A percentile compares a stretch with the other conserved stretches of the same genome.
Evolutionary conservation across 2,113 vertebrate species (phyloP).

Genomic region (Aplodontia rufa): DNA sequence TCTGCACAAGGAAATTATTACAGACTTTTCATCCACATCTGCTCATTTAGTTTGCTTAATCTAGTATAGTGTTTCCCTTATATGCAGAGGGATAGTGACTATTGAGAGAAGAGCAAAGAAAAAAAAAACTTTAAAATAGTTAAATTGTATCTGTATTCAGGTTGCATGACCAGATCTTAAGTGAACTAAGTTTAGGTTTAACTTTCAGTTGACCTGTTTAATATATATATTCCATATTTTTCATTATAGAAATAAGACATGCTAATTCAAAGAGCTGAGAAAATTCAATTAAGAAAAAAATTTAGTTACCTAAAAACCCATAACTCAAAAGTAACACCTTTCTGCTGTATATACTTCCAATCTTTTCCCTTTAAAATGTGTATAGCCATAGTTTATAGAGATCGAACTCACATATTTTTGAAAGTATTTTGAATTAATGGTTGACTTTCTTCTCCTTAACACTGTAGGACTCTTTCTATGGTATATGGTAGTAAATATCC

Average conservation of each 20-base stretch:
- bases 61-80: constrained; percentile 57
- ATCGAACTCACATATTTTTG: neutral
- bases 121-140: constrained; percentile 29
- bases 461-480: neutral
- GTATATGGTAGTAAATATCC: neutral
- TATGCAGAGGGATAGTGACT: neutral
- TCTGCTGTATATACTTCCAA: neutral
- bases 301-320: neutral
- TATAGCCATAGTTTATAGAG: neutral
- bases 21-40: constrained; percentile 76
- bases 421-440: neutral
- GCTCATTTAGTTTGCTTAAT: constrained; percentile 71
- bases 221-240: neutral
- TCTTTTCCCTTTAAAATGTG: neutral
- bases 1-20: constrained; percentile 69
- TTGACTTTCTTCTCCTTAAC: neutral
- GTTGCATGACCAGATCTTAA: constrained; percentile 59
- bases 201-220: neutral
- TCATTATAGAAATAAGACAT: constrained; percentile 30
- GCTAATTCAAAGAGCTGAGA: neutral
- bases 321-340: neutral
- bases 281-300: neutral
- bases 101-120: neutral
- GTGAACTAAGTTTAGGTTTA: constrained; percentile 32
- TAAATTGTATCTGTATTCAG: constrained; percentile 52